Evolutionary conservation across 2,113 vertebrate genomes (phyloP).

Genomic region (Coregonus clupeaformis): DNA sequence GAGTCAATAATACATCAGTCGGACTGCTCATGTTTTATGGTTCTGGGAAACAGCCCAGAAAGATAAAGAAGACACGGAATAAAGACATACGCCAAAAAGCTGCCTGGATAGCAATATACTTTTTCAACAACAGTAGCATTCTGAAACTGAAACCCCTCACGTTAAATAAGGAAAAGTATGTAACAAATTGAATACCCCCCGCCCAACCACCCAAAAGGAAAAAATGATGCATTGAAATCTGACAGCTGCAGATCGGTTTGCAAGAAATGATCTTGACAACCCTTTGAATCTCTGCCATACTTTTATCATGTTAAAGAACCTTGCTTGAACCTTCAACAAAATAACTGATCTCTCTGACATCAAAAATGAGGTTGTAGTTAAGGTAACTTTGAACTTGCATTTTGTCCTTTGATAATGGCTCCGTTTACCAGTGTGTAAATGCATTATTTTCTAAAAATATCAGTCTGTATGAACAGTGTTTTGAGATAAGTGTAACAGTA

Average conservation of each 20-base stretch:
- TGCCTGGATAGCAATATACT: not conserved
- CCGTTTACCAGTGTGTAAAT: too few relatives aligned
- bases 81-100: not conserved
- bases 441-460: too few relatives aligned
- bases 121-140: not conserved
- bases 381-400: not conserved
- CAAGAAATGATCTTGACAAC: not conserved
- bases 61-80: not conserved
- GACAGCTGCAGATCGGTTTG: not conserved
- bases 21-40: slow-evolving; percentile 19
- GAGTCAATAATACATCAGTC: slow-evolving; percentile 64
- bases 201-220: not conserved
- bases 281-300: not conserved
- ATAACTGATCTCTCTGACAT: not conserved
- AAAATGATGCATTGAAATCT: not conserved
- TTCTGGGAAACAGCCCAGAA: not conserved
- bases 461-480: too few relatives aligned
- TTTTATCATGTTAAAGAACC: not conserved
- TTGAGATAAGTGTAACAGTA: slow-evolving; percentile 5
- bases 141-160: not conserved
- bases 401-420: not conserved
- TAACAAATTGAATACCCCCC: not conserved
- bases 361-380: not conserved
- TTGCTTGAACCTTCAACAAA: not conserved
- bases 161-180: not conserved